phyloP scores from a whole-genome alignment of 1,140 invertebrate species.

The Bombus picipes region DNA sequence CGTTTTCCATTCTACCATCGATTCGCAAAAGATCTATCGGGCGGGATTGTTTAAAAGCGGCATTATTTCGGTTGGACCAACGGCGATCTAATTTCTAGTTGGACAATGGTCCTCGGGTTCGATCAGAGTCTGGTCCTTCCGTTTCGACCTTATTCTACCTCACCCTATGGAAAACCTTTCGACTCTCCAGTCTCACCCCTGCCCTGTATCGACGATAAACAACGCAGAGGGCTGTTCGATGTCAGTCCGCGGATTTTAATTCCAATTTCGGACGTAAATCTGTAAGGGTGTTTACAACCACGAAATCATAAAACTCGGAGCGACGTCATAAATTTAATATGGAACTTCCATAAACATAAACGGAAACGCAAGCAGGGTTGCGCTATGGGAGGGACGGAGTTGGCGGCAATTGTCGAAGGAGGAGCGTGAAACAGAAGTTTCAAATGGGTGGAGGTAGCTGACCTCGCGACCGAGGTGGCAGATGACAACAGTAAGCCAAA shows the following conservation, averaged over 20 bases:
- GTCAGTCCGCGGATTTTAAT: conserved; percentile 67
- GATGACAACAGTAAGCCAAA: conserved; percentile 69
- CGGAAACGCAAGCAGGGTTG: conserved; percentile 23
- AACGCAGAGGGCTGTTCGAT: conserved; percentile 9
- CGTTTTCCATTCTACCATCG: neutral
- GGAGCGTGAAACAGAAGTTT: conserved; percentile 29
- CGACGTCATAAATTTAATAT: conserved; percentile 75
- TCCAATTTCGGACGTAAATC: conserved; percentile 73
- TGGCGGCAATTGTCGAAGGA: conserved; percentile 31
- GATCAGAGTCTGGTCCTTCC: neutral
- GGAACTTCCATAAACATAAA: conserved; percentile 76
- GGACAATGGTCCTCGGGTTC: conserved; percentile 16
- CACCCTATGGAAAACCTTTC: neutral
- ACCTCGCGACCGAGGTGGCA: conserved; percentile 41
- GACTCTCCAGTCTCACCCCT: neutral
- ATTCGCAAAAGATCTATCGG: neutral
- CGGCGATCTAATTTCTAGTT: conserved; percentile 36
- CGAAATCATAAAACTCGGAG: conserved; percentile 74
- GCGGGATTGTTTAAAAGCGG: conserved; percentile 42
- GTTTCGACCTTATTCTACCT: conserved; percentile 13
- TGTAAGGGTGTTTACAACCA: conserved; percentile 65
- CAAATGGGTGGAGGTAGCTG: conserved; percentile 3
- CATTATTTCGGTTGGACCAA: conserved; percentile 38
- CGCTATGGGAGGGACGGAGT: conserved; percentile 8
- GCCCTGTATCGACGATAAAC: conserved; percentile 44